These are phyloP conservation scores for Leptestheria dahalacensis DNA, from an alignment of 1,140 invertebrate species.

Conservation along the genomic window DNA sequence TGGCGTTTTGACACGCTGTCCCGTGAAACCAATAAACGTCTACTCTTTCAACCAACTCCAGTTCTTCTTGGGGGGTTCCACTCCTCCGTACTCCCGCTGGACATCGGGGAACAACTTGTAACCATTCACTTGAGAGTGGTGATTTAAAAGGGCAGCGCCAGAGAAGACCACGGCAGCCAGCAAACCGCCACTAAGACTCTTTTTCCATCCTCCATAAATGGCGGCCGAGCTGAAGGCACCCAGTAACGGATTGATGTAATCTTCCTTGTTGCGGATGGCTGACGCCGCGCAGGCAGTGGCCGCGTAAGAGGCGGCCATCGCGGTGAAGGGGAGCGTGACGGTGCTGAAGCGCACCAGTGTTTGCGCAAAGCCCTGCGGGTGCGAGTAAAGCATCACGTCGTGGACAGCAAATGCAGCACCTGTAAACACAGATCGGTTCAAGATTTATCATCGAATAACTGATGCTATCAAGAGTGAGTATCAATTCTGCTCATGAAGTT, in stretches of 20 bases:
- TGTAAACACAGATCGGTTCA: background rate
- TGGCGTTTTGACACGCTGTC: no score
- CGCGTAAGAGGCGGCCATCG: conserved; percentile 45
- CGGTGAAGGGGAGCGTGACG: conserved; percentile 40
- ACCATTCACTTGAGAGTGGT: conserved; percentile 34
- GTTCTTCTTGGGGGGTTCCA: background rate
- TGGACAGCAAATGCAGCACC: conserved; percentile 32
- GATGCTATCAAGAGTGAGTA: background rate
- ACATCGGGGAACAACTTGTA: conserved; percentile 34
- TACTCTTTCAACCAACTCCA: background rate
- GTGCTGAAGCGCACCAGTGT: conserved; percentile 34
- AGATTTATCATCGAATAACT: background rate
- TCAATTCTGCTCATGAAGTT: background rate
- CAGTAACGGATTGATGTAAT: conserved; percentile 34
- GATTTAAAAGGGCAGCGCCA: conserved; percentile 37
- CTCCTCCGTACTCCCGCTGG: background rate
- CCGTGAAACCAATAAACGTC: background rate
- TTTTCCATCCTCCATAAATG: conserved; percentile 38
- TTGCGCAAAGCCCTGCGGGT: conserved; percentile 35
- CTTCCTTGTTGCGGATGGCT: conserved; percentile 46
- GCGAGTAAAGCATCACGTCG: conserved; percentile 40
- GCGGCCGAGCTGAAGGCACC: conserved; percentile 40
- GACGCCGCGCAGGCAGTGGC: conserved; percentile 38
- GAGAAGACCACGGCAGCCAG: conserved; percentile 26
- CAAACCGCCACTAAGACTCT: conserved; percentile 25